Conservation (phyloP, 2,113 vertebrate genomes). For the Leucoraja erinaceus region DNA sequence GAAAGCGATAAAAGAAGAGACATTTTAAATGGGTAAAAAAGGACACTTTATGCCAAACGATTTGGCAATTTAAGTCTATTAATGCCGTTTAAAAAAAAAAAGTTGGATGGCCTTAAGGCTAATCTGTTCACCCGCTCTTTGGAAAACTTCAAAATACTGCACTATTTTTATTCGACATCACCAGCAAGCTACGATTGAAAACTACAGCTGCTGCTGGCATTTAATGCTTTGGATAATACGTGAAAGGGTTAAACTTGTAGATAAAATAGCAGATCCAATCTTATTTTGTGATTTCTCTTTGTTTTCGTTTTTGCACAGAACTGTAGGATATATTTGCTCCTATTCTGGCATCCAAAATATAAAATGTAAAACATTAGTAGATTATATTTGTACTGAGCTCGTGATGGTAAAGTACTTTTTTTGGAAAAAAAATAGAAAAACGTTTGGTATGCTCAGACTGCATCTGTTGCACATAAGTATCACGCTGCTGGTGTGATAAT, state of each 20-base stretch:
- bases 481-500: background rate
- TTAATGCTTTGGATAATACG: background rate
- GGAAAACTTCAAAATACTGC: conserved; percentile 17
- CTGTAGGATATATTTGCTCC: conserved; percentile 28
- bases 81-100: background rate
- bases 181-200: background rate
- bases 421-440: background rate
- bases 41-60: conserved; percentile 2
- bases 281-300: conserved; percentile 19
- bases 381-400: conserved; percentile 31
- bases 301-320: conserved; percentile 21
- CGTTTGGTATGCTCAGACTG: conserved; percentile 17
- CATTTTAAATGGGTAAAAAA: background rate
- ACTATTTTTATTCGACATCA: conserved; percentile 18
- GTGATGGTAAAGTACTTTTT: conserved; percentile 11
- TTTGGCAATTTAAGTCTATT: background rate
- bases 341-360: conserved; percentile 6
- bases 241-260: conserved; percentile 16
- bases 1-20: background rate
- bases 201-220: background rate
- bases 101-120: background rate
- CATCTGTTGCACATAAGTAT: conserved; percentile 7
- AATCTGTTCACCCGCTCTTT: background rate
- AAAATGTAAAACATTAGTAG: background rate
- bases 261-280: background rate